Evolutionary conservation across 2,797 vertebrate species (phyloP).

Genomic region (Perodicticus potto): DNA sequence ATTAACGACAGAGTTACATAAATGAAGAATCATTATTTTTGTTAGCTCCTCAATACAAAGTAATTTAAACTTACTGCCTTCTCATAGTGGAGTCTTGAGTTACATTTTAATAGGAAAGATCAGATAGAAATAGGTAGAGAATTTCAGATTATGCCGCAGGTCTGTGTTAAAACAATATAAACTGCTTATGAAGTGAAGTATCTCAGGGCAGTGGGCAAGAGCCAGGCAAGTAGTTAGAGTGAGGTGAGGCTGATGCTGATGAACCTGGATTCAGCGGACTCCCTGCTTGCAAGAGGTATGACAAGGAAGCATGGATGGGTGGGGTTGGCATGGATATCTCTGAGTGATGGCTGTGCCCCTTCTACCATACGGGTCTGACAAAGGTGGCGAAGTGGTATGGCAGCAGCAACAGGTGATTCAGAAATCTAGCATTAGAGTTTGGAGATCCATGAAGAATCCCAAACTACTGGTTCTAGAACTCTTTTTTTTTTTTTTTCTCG

Average conservation of each 20-base stretch:
- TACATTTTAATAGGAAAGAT: conserved; percentile 20
- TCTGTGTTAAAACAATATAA: conserved; percentile 48
- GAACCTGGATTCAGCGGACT: neutral
- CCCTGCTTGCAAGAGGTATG: neutral
- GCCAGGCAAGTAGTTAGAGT: neutral
- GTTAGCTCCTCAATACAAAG: neutral
- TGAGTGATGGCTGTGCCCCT: neutral
- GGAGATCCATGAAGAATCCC: neutral
- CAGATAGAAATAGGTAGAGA: conserved; percentile 15
- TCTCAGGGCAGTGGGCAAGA: neutral
- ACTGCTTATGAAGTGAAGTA: neutral
- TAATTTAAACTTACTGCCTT: conserved; percentile 26
- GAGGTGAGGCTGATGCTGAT: neutral
- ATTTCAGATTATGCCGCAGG: neutral
- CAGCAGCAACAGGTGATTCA: neutral
- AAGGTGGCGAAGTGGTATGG: neutral
- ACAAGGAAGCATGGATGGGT: neutral
- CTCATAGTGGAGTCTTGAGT: neutral
- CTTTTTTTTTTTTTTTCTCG: neutral
- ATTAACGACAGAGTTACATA: conserved; percentile 5
- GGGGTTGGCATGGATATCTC: neutral
- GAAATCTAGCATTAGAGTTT: neutral
- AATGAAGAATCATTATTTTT: neutral
- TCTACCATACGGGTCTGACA: conserved; percentile 11
- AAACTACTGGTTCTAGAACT: conserved; percentile 39